Percentiles rank a stretch among this genome's conserved stretches.
Evolutionary conservation across 2,797 vertebrate species (phyloP).

Genomic region (Buceros bicornis): DNA sequence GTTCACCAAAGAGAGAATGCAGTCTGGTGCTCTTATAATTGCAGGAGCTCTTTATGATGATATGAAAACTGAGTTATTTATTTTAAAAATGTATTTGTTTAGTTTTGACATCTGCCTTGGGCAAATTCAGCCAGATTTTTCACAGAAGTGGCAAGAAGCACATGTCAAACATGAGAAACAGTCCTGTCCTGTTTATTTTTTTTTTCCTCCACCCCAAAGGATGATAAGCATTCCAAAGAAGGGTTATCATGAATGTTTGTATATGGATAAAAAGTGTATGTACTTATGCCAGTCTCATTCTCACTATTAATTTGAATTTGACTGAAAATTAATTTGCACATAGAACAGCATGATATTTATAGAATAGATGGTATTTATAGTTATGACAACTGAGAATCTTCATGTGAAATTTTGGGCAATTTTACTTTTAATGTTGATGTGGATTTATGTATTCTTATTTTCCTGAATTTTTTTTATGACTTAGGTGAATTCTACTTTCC

Average conservation of each 20-base stretch:
- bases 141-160: not conserved
- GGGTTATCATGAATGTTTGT: not conserved
- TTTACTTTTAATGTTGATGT: not conserved
- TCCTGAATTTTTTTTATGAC: not conserved
- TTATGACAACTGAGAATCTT: not conserved
- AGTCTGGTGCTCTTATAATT: not conserved
- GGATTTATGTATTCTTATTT: not conserved
- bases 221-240: not conserved
- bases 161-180: not conserved
- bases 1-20: not conserved
- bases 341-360: not conserved
- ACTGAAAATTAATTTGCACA: not conserved
- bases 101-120: not conserved
- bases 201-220: not conserved
- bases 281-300: not conserved
- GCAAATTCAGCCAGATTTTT: not conserved
- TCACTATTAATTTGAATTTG: not conserved
- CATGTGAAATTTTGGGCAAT: not conserved
- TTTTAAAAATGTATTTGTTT: not conserved
- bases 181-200: not conserved
- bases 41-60: not conserved
- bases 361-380: not conserved
- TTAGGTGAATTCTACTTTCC: not conserved
- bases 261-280: not conserved
- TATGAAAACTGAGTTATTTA: not conserved